Evolutionary conservation across 2,113 vertebrate genomes (phyloP).

Genomic region (Phyllostomus discolor): DNA sequence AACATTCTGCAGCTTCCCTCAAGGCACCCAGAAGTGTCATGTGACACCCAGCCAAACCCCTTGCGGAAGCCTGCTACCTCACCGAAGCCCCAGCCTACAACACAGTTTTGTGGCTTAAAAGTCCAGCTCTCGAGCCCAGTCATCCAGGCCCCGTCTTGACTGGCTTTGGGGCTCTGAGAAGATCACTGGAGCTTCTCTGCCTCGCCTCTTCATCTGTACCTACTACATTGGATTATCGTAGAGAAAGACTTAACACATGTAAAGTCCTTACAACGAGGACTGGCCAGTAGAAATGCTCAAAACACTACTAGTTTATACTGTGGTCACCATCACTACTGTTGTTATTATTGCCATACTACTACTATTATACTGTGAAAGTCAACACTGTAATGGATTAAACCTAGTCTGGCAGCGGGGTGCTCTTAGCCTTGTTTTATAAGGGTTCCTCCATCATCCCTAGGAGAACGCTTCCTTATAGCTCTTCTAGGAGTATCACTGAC

Average conservation of each 20-base stretch:
- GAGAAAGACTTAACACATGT: rapidly evolving
- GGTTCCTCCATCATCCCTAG: no score
- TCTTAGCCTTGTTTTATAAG: neutral
- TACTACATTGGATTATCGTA: rapidly evolving
- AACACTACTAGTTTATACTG: no score
- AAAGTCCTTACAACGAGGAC: neutral
- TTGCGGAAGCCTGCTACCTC: neutral
- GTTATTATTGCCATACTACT: neutral
- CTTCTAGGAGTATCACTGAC: neutral
- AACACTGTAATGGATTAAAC: neutral
- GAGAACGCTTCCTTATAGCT: neutral
- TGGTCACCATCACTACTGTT: rapidly evolving
- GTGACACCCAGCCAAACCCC: neutral
- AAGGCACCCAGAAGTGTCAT: neutral
- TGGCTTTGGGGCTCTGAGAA: neutral
- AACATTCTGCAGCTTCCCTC: neutral
- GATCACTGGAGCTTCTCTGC: neutral
- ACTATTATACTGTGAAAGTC: neutral
- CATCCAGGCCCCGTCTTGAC: neutral
- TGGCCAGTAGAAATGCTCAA: neutral
- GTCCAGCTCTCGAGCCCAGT: neutral
- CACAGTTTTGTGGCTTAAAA: neutral
- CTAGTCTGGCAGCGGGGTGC: rapidly evolving
- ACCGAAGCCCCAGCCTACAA: neutral
- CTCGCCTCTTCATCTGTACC: no score